phyloP scores from a whole-genome alignment of 2,113 vertebrate genomes.

The Coturnix japonica region DNA sequence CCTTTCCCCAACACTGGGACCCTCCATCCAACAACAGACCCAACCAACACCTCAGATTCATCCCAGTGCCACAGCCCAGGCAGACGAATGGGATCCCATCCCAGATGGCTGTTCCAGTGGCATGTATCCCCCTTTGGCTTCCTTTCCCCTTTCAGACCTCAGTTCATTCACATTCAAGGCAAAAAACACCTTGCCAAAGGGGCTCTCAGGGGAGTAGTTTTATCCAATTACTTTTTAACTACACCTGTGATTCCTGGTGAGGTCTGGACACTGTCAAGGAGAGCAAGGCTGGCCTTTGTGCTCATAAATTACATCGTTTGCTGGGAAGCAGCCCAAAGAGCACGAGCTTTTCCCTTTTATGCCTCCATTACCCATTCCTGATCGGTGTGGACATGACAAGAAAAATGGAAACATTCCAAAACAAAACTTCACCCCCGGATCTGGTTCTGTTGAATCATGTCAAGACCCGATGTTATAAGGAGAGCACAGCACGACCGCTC shows the following conservation, averaged over 20 bases:
- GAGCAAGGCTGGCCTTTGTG: background rate
- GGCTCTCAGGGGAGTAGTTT: background rate
- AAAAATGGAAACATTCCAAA: constrained; percentile 16
- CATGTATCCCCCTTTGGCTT: background rate
- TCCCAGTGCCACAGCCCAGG: background rate
- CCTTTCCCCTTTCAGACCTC: background rate
- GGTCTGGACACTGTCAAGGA: constrained; percentile 2
- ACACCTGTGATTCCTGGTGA: background rate
- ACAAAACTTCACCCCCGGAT: background rate
- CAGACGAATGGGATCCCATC: background rate
- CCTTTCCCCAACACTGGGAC: background rate
- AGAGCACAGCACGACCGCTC: background rate
- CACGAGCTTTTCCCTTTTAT: background rate
- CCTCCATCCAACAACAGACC: background rate
- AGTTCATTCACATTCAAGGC: background rate
- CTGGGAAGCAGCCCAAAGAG: background rate
- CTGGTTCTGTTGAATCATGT: background rate
- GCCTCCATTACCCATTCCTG: background rate
- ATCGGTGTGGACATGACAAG: background rate
- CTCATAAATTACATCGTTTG: background rate
- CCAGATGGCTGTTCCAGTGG: background rate
- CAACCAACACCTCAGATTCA: background rate
- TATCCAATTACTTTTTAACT: constrained; percentile 6
- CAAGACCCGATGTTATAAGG: background rate
- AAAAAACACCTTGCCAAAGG: background rate